Evolutionary conservation across 2,888 invertebrate species (phyloP), one percentile per base, ranked within the genome.

Genomic region (Lacanobia wlatinum): DNA sequence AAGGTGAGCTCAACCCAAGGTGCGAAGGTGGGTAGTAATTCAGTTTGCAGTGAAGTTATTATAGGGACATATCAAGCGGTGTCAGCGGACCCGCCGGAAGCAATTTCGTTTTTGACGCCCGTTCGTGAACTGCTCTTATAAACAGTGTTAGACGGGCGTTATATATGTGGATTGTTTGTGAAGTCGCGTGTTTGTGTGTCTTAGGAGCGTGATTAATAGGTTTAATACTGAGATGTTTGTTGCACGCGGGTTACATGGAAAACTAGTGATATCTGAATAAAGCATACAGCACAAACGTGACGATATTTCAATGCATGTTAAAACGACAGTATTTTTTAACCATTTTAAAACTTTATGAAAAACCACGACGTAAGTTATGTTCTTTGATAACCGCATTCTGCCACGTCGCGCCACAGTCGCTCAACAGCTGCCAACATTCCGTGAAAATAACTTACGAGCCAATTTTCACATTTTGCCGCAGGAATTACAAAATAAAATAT

Each of bases 41-140:
- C 70, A 74, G 78, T 86, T 84, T 67, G 60, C 71, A 73, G 73
- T 76, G 69, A 77, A 86, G 85, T 86, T 87, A 84, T 86, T 87
- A 84, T 73, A 76, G 75, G 79, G 80, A 78, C 68, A 67, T 75
- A 83, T 83, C 75, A 73, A 74, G 82, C 82, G 77, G 73, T 80
- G 78, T 79, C 86, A 78, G 72, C 78, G 77, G 23, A 79, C 70
- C 71, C 77, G 65, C 38, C 84, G 85, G 86, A 87, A 86, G 86
- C 78, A 86, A 87, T 87, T 87, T 86, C 40, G 74, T 85, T 84
- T 82, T 85, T 82, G 85, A 85, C 84, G 72, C 85, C 76, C 38
- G 72, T 73, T 80, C 71, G 69, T 61, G 73, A 80, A 65, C 72
- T 66, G 70, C 52, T 79, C 65, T 77, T 77, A 73, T 68, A 73